Conservation (phyloP, 2,888 invertebrate genomes). For the Amphimallon solstitiale region DNA sequence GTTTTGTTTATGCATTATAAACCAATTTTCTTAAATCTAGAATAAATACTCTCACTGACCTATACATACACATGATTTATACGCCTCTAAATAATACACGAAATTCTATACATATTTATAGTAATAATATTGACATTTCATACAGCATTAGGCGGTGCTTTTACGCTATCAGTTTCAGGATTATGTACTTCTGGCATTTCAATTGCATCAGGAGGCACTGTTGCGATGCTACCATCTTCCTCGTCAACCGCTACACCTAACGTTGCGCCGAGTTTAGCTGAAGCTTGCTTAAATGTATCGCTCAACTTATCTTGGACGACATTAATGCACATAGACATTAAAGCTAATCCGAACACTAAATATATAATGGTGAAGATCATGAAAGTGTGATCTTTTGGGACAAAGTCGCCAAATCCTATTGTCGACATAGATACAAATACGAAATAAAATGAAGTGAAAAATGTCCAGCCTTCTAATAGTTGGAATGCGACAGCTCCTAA, state of each 20-base stretch:
- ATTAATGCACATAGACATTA: conserved; percentile 97
- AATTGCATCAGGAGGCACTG: conserved; percentile 53
- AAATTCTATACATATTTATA: background rate
- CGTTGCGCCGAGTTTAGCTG: conserved; percentile 85
- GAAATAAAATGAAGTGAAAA: conserved; percentile 95
- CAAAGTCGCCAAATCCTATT: conserved; percentile 94
- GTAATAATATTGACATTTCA: background rate
- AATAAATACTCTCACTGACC: too few relatives aligned
- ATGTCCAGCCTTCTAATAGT: conserved; percentile 85
- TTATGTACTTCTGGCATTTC: conserved; percentile 55
- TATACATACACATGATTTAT: too few relatives aligned
- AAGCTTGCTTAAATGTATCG: conserved; percentile 85
- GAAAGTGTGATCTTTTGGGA: conserved; percentile 80
- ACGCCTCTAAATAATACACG: too few relatives aligned
- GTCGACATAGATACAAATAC: conserved; percentile 97
- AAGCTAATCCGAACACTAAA: conserved; percentile 90
- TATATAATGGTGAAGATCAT: conserved; percentile 95
- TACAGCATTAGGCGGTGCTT: conserved; percentile 5
- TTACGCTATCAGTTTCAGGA: conserved; percentile 15
- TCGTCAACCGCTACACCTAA: conserved; percentile 80
- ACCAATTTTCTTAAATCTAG: too few relatives aligned
- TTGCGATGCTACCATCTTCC: conserved; percentile 68
- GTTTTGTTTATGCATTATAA: too few relatives aligned
- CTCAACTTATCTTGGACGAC: conserved; percentile 88
- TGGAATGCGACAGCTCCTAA: conserved; percentile 85